A percentile compares a stretch with the other conserved stretches of the same genome.
phyloP scores from a whole-genome alignment of 2,888 invertebrate genomes.

The Pseudococcus viburni region DNA sequence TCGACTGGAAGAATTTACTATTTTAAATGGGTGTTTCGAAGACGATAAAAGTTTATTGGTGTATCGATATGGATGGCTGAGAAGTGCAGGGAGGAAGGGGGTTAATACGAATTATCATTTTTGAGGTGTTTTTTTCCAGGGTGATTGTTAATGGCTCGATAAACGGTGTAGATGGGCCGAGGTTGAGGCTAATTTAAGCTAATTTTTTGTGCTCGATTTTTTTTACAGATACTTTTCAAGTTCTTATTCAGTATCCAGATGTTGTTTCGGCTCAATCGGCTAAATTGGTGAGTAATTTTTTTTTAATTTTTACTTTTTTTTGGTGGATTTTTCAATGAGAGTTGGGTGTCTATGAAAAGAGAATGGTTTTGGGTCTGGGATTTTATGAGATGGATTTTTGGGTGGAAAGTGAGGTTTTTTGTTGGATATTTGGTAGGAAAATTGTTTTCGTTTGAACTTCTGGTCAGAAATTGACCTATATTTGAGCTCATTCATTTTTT shows the following conservation, averaged over 20 bases:
- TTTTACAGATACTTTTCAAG: slow-evolving; percentile 94
- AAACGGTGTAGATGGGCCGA: not conserved
- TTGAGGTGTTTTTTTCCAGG: not conserved
- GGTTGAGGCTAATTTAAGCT: not conserved
- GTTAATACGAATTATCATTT: not conserved
- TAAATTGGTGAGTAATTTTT: slow-evolving; percentile 82
- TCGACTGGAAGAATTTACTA: slow-evolving; percentile 3
- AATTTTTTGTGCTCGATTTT: slow-evolving; percentile 6
- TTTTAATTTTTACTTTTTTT: no score
- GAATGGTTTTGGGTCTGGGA: no score
- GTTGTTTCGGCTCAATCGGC: slow-evolving; percentile 97
- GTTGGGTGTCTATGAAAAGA: no score
- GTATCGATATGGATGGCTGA: not conserved
- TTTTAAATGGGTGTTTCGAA: not conserved
- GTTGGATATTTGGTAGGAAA: no score
- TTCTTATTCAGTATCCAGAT: slow-evolving; percentile 98
- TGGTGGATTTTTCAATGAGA: not conserved
- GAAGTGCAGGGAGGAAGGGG: not conserved
- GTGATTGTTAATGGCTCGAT: not conserved
- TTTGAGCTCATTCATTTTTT: no score
- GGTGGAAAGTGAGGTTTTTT: no score
- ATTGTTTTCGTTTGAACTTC: no score
- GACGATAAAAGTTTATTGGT: not conserved
- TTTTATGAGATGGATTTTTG: no score
- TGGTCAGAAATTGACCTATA: no score